Percentiles rank a stretch among this genome's conserved stretches.
Evolutionary conservation across 2,888 invertebrate genomes (phyloP).

Genomic region (Drosophila conformis): DNA sequence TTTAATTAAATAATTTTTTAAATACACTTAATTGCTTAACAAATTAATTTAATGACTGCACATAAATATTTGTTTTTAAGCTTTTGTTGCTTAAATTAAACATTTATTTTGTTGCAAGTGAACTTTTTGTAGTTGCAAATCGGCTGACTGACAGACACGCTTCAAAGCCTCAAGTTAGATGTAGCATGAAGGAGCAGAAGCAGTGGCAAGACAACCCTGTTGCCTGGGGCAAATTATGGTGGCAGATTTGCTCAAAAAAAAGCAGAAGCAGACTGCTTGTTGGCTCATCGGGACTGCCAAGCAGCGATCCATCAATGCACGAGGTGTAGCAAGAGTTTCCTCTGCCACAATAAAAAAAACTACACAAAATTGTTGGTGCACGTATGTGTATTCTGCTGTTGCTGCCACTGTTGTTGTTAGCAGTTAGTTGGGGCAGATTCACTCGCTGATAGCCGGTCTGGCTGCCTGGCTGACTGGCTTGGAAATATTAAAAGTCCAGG

Average conservation of each 20-base stretch:
- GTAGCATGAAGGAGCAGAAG: constrained; percentile 16
- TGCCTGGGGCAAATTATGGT: constrained; percentile 40
- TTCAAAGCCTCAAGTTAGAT: constrained; percentile 11
- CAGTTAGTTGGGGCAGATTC: constrained; percentile 37
- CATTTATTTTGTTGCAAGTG: constrained; percentile 20
- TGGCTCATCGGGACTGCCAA: constrained; percentile 34
- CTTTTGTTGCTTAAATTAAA: not conserved
- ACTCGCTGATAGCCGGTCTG: constrained; percentile 25
- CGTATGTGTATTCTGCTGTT: constrained; percentile 37
- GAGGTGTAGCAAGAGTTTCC: constrained; percentile 48
- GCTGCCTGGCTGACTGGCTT: constrained; percentile 34
- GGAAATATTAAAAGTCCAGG: constrained; percentile 71
- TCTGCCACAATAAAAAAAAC: constrained; percentile 9
- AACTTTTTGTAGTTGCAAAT: constrained; percentile 61
- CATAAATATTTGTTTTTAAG: not conserved
- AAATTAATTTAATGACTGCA: not conserved
- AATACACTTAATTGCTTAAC: not conserved
- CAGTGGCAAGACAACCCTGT: constrained; percentile 20
- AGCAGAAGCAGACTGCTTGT: constrained; percentile 32
- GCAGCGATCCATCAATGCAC: constrained; percentile 32
- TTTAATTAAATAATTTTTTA: not conserved
- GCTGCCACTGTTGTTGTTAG: constrained; percentile 29
- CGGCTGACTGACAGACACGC: constrained; percentile 42
- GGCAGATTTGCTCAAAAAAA: constrained; percentile 52
- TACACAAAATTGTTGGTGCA: constrained; percentile 19